These are phyloP conservation scores for Cosmia pyralina DNA, from an alignment of 2,888 invertebrate genomes.

Conservation along the genomic window DNA sequence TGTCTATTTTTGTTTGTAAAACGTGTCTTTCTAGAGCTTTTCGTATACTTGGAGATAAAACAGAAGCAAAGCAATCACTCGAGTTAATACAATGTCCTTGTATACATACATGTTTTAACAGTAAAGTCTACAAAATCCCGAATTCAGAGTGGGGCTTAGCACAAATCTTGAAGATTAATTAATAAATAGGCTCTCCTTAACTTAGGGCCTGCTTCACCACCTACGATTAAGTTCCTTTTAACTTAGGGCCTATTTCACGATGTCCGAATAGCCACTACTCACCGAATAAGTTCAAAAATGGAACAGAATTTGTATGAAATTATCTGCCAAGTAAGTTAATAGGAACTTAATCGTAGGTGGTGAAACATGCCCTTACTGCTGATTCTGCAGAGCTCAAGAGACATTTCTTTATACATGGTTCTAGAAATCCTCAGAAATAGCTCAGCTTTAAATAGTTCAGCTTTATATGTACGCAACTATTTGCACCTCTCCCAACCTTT, in stretches of 20 bases:
- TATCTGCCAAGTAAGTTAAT: no score
- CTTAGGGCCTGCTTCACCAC: no score
- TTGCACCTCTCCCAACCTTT: constrained; percentile 18
- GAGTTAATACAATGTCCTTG: constrained; percentile 33
- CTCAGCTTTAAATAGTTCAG: no score
- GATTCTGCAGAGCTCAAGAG: background rate
- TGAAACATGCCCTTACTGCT: no score
- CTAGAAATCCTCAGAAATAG: background rate
- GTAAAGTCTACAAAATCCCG: constrained; percentile 46
- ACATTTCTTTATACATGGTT: background rate
- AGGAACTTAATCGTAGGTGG: no score
- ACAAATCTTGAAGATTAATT: constrained; percentile 40
- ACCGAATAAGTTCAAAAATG: no score
- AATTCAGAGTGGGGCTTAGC: constrained; percentile 42
- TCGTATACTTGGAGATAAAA: constrained; percentile 47
- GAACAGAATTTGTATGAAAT: no score
- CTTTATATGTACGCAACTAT: constrained; percentile 22
- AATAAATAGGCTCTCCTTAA: constrained; percentile 20
- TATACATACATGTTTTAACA: constrained; percentile 54
- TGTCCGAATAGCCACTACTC: no score
- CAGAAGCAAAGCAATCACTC: constrained; percentile 59
- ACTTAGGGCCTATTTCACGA: no score
- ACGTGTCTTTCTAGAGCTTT: constrained; percentile 45
- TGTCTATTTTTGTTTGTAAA: constrained; percentile 66
- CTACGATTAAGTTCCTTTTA: no score